These are phyloP conservation scores for Drosophila repletoides DNA, from an alignment of 1,140 invertebrate species.

Conservation along the genomic window DNA sequence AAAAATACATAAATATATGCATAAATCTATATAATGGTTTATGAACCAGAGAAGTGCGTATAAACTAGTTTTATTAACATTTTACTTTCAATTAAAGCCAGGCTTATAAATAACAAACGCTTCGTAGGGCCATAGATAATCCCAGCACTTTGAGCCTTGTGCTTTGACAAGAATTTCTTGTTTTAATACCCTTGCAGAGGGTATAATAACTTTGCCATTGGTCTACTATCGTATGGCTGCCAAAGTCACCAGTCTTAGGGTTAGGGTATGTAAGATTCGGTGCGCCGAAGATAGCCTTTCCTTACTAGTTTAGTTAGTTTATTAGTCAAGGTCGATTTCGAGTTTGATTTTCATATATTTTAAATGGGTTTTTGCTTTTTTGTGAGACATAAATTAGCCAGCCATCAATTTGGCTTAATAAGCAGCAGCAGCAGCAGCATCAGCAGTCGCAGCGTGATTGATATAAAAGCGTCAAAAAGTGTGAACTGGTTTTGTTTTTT, in stretches of 20 bases:
- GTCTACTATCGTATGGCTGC: too few relatives aligned
- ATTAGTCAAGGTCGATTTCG: conserved; percentile 58
- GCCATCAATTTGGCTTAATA: conserved; percentile 36
- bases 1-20: not conserved
- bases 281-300: too few relatives aligned
- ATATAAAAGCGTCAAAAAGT: conserved; percentile 31
- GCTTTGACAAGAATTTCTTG: conserved; percentile 38
- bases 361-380: conserved; percentile 33
- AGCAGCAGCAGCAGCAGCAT: conserved; percentile 4
- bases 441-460: conserved; percentile 47
- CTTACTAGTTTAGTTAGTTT: conserved; percentile 9
- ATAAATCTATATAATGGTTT: too few relatives aligned
- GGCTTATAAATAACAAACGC: conserved; percentile 18
- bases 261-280: too few relatives aligned
- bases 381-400: conserved; percentile 54
- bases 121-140: not conserved
- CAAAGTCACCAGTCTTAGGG: too few relatives aligned
- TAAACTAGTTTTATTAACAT: conserved; percentile 26
- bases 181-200: too few relatives aligned
- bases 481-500: conserved; percentile 60
- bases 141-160: conserved; percentile 1
- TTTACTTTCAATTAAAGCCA: conserved; percentile 1
- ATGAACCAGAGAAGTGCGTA: too few relatives aligned
- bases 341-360: conserved; percentile 25
- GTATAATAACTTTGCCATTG: too few relatives aligned